A percentile compares a stretch with the other conserved stretches of the same genome.
Conservation (phyloP, 1,140 invertebrate species). For the Brachionus asplanchnoidis region DNA sequence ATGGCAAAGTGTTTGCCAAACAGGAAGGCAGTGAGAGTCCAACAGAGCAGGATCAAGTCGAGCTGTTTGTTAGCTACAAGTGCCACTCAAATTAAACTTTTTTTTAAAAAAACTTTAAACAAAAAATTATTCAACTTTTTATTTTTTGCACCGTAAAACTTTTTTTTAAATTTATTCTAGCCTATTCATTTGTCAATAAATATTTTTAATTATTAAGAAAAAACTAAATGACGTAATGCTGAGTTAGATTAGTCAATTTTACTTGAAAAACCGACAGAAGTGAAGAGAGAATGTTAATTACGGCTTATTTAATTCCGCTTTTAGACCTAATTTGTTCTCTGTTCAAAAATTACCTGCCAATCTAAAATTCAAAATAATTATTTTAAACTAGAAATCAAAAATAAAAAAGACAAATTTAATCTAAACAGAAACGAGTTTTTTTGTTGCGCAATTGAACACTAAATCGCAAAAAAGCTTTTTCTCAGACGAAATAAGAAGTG, state of each 20-base stretch:
- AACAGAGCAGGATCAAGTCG: neutral
- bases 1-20: neutral
- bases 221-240: neutral
- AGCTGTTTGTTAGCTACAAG: constrained; percentile 2
- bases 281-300: neutral
- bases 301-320: neutral
- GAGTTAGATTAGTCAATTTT: neutral
- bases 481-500: neutral
- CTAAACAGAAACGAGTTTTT: neutral
- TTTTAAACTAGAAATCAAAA: neutral
- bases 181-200: neutral
- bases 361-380: neutral
- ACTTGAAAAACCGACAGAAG: neutral
- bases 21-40: neutral
- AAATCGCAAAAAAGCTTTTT: neutral
- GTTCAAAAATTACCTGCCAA: neutral
- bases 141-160: neutral
- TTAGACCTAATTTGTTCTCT: neutral
- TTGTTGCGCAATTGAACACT: neutral
- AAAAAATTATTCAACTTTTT: neutral
- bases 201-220: neutral
- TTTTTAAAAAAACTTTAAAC: neutral
- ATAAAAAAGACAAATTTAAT: neutral
- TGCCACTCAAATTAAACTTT: neutral
- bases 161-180: neutral